Evolutionary conservation across 2,797 vertebrate species (phyloP).

Genomic region (Acanthornis magna): DNA sequence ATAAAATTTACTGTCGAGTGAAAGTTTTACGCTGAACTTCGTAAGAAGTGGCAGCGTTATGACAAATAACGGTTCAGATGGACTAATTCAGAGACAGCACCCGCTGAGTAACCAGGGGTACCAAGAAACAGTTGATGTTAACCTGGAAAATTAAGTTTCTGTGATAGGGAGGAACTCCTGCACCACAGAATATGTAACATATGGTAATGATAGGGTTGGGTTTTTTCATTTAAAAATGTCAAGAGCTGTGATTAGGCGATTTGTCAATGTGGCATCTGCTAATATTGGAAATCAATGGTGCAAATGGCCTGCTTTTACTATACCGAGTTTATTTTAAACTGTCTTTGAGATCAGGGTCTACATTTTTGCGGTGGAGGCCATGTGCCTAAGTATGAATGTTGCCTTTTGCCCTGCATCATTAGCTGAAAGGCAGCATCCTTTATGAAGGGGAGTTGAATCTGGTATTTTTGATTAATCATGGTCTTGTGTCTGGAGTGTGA

Average conservation of each 20-base stretch:
- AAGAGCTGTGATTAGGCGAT: neutral
- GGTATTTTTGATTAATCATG: neutral
- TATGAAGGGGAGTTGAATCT: neutral
- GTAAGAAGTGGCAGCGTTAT: rapidly evolving
- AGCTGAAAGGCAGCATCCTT: neutral
- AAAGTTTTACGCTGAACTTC: neutral
- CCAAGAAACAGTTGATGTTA: rapidly evolving
- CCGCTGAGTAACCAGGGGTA: rapidly evolving
- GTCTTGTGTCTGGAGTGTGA: neutral
- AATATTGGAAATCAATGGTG: neutral
- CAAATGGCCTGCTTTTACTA: neutral
- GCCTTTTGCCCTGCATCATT: neutral
- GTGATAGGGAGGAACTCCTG: neutral
- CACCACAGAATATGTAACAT: rapidly evolving
- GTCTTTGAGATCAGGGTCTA: neutral
- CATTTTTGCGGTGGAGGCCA: neutral
- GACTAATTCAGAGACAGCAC: rapidly evolving
- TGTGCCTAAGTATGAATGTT: neutral
- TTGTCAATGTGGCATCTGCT: neutral
- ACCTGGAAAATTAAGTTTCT: neutral
- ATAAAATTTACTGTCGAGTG: too few species aligned
- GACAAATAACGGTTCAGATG: neutral
- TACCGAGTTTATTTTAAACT: neutral
- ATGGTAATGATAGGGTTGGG: neutral
- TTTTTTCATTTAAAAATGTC: neutral